Evolutionary conservation across 2,888 invertebrate genomes (phyloP).

Genomic region (Sinodicranocentrus sp.): DNA sequence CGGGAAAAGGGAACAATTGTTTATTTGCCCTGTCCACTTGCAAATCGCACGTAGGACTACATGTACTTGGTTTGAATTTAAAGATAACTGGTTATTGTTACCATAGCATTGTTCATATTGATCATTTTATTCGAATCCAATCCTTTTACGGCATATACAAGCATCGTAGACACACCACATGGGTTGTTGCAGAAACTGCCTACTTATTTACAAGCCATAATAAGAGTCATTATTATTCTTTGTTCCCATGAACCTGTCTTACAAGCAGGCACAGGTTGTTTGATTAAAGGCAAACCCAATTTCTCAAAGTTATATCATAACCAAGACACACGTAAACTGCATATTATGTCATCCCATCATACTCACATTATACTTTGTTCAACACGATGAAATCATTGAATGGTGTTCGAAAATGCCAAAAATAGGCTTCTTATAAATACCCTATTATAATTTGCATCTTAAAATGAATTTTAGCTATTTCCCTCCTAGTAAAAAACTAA

Average conservation of each 20-base stretch:
- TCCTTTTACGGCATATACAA: constrained; percentile 56
- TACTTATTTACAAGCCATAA: constrained; percentile 44
- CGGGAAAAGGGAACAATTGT: no score
- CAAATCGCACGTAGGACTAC: no score
- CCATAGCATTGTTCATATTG: constrained; percentile 28
- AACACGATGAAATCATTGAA: background rate
- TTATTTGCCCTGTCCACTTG: no score
- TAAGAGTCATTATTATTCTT: constrained; percentile 43
- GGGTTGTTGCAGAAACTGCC: constrained; percentile 11
- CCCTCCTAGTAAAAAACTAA: no score
- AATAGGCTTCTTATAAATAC: background rate
- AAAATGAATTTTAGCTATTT: no score
- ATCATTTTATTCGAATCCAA: constrained; percentile 32
- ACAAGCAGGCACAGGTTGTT: background rate
- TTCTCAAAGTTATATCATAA: no score
- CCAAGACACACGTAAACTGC: no score
- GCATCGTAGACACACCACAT: constrained; percentile 23
- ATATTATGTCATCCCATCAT: no score
- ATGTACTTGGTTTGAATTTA: background rate
- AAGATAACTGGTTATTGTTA: constrained; percentile 10
- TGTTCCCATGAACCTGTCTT: constrained; percentile 51
- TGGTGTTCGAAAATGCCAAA: background rate
- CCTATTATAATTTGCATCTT: background rate
- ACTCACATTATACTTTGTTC: no score
- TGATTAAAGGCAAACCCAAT: no score